These are phyloP conservation scores for Musca domestica DNA, from an alignment of 1,140 invertebrate species.

Conservation along the genomic window DNA sequence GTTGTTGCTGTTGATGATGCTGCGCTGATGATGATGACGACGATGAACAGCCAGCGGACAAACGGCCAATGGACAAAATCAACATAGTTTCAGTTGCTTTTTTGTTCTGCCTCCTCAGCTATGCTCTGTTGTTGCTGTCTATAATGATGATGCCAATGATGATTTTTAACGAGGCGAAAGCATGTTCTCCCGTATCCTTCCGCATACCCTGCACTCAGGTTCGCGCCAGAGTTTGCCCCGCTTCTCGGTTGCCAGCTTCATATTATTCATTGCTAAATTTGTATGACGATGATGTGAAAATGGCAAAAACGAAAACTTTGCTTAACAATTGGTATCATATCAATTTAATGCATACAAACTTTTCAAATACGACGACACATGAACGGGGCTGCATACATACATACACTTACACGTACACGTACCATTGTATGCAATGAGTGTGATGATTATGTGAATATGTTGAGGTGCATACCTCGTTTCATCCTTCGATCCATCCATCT, in stretches of 20 bases:
- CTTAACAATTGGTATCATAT: conserved; percentile 21
- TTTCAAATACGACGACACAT: too few species aligned
- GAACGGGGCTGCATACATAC: too few species aligned
- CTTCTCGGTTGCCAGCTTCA: neutral
- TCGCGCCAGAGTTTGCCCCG: too few species aligned
- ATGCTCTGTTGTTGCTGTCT: neutral
- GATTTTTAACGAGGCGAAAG: conserved; percentile 20
- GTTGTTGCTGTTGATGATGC: neutral
- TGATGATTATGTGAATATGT: too few species aligned
- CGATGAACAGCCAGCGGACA: neutral
- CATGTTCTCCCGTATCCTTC: neutral
- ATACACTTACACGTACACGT: too few species aligned
- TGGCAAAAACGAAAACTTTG: conserved; percentile 11
- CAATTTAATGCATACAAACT: conserved; percentile 14
- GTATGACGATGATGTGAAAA: conserved; percentile 21
- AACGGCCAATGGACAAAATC: too few species aligned
- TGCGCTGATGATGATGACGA: neutral
- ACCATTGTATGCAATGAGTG: too few species aligned
- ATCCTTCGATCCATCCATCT: neutral
- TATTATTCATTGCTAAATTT: conserved; percentile 19
- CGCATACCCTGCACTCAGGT: neutral
- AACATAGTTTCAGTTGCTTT: too few species aligned
- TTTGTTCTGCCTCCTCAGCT: too few species aligned
- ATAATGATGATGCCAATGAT: neutral
- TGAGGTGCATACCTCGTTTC: too few species aligned